Conservation (phyloP, 2,888 invertebrate genomes). For the Drosophila prostipennis region DNA sequence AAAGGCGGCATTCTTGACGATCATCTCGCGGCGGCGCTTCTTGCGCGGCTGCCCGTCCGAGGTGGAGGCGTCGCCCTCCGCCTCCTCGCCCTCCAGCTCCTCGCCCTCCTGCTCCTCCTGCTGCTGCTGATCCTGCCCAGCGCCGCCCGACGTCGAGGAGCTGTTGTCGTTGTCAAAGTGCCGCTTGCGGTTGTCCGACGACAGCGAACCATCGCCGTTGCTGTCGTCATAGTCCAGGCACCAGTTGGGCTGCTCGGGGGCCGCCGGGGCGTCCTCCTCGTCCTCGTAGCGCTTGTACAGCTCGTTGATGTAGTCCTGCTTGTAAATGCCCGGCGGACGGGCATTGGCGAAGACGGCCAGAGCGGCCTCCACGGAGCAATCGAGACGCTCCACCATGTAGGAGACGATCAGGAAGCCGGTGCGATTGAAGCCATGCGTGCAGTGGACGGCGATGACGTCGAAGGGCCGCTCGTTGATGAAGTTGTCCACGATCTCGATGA, state of each 20-base stretch:
- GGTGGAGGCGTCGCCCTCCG: constrained; percentile 43
- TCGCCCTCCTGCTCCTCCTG: constrained; percentile 33
- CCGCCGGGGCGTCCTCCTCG: constrained; percentile 88
- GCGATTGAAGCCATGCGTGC: constrained; percentile 99
- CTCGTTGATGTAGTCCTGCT: constrained; percentile 96
- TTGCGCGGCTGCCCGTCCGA: constrained; percentile 77
- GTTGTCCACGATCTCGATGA: constrained; percentile 91
- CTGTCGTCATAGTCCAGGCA: constrained; percentile 87
- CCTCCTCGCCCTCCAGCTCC: constrained; percentile 53
- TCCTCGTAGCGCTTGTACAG: constrained; percentile 92
- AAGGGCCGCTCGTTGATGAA: constrained; percentile 93
- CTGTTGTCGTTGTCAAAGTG: constrained; percentile 56
- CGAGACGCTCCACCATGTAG: constrained; percentile 93
- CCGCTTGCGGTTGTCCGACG: constrained; percentile 60
- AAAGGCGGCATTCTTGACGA: constrained; percentile 89
- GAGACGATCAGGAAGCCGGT: constrained; percentile 97
- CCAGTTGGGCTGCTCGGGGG: constrained; percentile 95
- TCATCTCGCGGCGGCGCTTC: constrained; percentile 85
- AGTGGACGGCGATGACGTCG: constrained; percentile 91
- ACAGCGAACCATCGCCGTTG: constrained; percentile 83
- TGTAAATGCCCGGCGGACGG: constrained; percentile 98
- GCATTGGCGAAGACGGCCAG: constrained; percentile 89
- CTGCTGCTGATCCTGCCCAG: constrained; percentile 9
- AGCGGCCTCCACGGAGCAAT: constrained; percentile 94
- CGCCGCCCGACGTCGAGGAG: constrained; percentile 61